Percentiles rank a stretch among this genome's conserved stretches.
Conservation (phyloP, 2,888 invertebrate genomes). For the Heterodera filipjevi region DNA sequence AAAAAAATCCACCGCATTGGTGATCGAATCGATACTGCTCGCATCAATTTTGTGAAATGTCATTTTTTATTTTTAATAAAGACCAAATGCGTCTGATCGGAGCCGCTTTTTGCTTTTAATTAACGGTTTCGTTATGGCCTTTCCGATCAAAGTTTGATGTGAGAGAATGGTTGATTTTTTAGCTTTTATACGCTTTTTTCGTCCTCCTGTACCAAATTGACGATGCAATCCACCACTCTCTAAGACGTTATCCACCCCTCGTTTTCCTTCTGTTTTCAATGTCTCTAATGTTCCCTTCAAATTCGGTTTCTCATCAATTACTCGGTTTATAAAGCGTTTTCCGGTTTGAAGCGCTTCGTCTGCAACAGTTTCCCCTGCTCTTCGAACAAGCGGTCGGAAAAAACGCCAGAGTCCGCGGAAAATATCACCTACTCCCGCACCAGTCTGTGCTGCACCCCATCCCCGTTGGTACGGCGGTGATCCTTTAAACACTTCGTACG, state of each 20-base stretch:
- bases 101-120: constrained; percentile 17
- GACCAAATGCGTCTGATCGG: constrained; percentile 23
- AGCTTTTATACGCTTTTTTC: constrained; percentile 12
- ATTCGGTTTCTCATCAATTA: neutral
- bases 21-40: constrained; percentile 6
- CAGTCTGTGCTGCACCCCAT: neutral
- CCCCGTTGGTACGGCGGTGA: neutral
- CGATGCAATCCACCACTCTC: constrained; percentile 1
- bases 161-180: neutral
- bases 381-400: neutral
- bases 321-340: neutral
- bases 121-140: neutral
- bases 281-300: neutral
- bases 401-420: neutral
- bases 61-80: constrained; percentile 31
- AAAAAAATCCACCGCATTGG: constrained; percentile 20
- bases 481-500: neutral
- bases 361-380: neutral
- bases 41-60: constrained; percentile 23
- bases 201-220: constrained; percentile 21
- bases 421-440: neutral
- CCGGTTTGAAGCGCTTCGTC: constrained; percentile 11
- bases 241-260: constrained; percentile 3
- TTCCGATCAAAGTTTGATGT: constrained; percentile 16
- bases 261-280: neutral